A percentile compares a stretch with the other conserved stretches of the same genome.
Evolutionary conservation across 1,140 invertebrate genomes (phyloP).

Genomic region (Teleopsis dalmanni): DNA sequence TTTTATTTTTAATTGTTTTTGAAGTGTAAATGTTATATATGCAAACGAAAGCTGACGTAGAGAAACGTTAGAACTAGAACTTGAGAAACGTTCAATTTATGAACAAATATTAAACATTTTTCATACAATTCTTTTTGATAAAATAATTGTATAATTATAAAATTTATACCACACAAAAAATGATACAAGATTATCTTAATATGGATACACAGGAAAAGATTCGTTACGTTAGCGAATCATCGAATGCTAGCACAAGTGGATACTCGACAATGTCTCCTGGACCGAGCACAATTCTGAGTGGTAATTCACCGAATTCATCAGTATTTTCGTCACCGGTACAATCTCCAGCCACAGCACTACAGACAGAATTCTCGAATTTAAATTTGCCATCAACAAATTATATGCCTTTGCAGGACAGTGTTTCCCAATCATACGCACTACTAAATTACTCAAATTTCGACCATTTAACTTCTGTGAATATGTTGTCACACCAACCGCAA

Average conservation of each 20-base stretch:
- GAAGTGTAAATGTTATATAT: too few relatives aligned
- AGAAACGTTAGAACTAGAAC: too few relatives aligned
- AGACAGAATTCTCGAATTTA: constrained; percentile 34
- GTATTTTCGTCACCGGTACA: constrained; percentile 26
- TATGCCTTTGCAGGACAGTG: constrained; percentile 6
- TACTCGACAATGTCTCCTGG: constrained; percentile 19
- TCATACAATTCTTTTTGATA: too few relatives aligned
- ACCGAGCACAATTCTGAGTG: constrained; percentile 14
- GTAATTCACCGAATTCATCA: constrained; percentile 21
- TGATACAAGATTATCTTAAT: constrained; percentile 26
- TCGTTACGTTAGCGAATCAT: constrained; percentile 28
- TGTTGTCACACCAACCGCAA: constrained; percentile 9
- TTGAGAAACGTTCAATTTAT: too few relatives aligned
- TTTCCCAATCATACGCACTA: neutral
- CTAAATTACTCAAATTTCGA: constrained; percentile 4
- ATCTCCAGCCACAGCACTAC: constrained; percentile 25
- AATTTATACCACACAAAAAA: too few relatives aligned
- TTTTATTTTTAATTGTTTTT: too few relatives aligned
- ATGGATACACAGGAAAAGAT: constrained; percentile 31
- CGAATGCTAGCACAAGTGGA: constrained; percentile 29
- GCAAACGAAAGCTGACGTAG: too few relatives aligned
- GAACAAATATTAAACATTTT: too few relatives aligned
- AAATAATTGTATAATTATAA: too few relatives aligned
- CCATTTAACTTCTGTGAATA: too few relatives aligned
- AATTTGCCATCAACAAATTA: constrained; percentile 19